Conservation (phyloP, 2,113 vertebrate genomes). For the Forbesichthys papilliferus region DNA sequence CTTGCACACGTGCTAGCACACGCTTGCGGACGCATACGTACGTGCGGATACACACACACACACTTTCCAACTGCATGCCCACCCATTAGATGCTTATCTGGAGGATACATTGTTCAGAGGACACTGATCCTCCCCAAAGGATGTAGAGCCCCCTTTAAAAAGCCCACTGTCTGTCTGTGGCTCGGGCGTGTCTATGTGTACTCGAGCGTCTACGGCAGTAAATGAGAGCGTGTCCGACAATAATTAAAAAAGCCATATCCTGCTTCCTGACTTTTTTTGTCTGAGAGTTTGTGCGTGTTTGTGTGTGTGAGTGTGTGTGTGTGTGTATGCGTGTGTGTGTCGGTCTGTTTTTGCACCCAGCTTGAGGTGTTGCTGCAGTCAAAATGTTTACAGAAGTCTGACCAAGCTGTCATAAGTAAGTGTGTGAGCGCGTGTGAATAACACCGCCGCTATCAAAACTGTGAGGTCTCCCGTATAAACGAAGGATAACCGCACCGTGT, state of each 20-base stretch:
- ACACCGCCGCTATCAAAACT: constrained; percentile 11
- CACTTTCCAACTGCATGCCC: constrained; percentile 32
- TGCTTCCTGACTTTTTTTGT: constrained; percentile 2
- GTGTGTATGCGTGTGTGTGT: not conserved
- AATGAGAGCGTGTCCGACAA: constrained; percentile 30
- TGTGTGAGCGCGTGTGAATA: constrained; percentile 2
- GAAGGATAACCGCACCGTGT: not conserved
- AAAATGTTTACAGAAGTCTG: constrained; percentile 12
- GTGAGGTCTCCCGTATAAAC: constrained; percentile 10
- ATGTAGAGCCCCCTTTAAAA: constrained; percentile 58
- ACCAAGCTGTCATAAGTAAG: constrained; percentile 7
- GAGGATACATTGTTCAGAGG: constrained; percentile 72
- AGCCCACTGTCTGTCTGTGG: constrained; percentile 8
- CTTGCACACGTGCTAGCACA: not conserved
- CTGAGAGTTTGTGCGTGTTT: not conserved
- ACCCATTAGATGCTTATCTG: constrained; percentile 71
- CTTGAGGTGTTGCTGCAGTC: not conserved
- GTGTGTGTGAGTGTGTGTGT: not conserved
- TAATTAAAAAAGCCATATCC: constrained; percentile 19
- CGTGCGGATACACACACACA: not conserved
- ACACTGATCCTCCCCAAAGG: constrained; percentile 50
- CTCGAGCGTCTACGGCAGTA: constrained; percentile 10
- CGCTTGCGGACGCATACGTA: not conserved
- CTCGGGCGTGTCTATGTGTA: constrained; percentile 23
- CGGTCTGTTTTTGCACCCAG: too few species aligned